These are phyloP conservation scores for Abrostola triplasia DNA, from an alignment of 2,888 invertebrate species.

Conservation along the genomic window DNA sequence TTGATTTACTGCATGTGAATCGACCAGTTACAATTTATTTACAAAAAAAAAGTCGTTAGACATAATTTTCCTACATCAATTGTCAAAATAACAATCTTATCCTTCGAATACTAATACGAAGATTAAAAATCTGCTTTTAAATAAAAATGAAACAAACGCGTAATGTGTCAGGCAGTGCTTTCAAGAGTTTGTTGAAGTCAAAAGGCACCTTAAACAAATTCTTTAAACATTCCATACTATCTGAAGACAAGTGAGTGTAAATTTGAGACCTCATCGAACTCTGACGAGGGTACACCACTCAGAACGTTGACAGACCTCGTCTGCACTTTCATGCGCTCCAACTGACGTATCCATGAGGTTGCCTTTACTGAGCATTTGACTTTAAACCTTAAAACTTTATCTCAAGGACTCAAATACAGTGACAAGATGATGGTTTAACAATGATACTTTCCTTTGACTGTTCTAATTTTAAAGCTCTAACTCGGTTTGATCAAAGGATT, in stretches of 20 bases:
- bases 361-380: neutral
- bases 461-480: slow-evolving; percentile 39
- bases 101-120: too few relatives aligned
- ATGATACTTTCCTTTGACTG: slow-evolving; percentile 11
- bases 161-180: too few relatives aligned
- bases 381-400: neutral
- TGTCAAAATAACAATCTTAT: too few relatives aligned
- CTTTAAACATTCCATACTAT: slow-evolving; percentile 31
- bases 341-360: slow-evolving; percentile 32
- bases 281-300: slow-evolving; percentile 63
- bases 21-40: neutral
- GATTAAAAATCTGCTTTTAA: too few relatives aligned
- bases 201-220: slow-evolving; percentile 23
- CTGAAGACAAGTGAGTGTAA: slow-evolving; percentile 39
- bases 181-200: neutral
- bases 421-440: neutral
- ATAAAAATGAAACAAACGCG: too few relatives aligned
- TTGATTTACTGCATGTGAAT: neutral
- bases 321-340: slow-evolving; percentile 51
- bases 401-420: neutral
- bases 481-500: slow-evolving; percentile 31
- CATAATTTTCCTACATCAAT: too few relatives aligned
- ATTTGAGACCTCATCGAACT: slow-evolving; percentile 52
- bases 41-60: too few relatives aligned
- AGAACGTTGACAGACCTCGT: slow-evolving; percentile 64